Conservation (phyloP, 2,113 vertebrate species). For the Lamprologus callipterus region DNA sequence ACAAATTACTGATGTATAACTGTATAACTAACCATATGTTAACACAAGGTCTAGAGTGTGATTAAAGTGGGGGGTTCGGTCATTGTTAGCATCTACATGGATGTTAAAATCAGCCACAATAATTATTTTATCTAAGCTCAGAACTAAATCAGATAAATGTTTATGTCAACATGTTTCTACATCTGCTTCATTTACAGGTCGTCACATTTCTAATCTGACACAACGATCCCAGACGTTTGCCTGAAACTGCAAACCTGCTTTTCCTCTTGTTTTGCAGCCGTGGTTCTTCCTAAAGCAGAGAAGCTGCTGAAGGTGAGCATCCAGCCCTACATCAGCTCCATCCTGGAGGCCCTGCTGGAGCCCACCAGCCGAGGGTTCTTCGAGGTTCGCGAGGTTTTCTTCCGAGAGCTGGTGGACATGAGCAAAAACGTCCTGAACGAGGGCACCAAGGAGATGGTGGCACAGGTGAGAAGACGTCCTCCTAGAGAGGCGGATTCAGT, state of each 20-base stretch:
- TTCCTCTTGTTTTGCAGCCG: slow-evolving; percentile 54
- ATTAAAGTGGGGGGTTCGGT: not conserved
- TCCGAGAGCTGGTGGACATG: slow-evolving; percentile 89
- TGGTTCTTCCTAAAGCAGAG: slow-evolving; percentile 85
- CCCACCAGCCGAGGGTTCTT: slow-evolving; percentile 91
- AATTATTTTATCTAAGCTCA: not conserved
- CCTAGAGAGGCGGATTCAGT: rapidly evolving
- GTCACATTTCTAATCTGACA: not conserved
- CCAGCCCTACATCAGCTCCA: slow-evolving; percentile 88
- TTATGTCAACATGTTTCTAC: not conserved
- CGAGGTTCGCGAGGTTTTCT: slow-evolving; percentile 86
- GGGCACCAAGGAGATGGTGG: slow-evolving; percentile 80
- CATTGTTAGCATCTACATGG: not conserved
- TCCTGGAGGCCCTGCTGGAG: slow-evolving; percentile 91
- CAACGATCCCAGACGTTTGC: not conserved
- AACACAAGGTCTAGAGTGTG: not conserved
- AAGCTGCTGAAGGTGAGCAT: slow-evolving; percentile 88
- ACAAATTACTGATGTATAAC: too few relatives aligned
- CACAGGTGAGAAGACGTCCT: slow-evolving; percentile 70
- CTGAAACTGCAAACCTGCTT: not conserved
- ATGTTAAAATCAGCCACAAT: not conserved
- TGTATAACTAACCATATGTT: not conserved
- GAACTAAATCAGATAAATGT: rapidly evolving
- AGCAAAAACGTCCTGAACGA: slow-evolving; percentile 86
- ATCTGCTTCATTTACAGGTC: not conserved